Conservation (phyloP, 2,888 invertebrate genomes). For the Capitulum mitella region DNA sequence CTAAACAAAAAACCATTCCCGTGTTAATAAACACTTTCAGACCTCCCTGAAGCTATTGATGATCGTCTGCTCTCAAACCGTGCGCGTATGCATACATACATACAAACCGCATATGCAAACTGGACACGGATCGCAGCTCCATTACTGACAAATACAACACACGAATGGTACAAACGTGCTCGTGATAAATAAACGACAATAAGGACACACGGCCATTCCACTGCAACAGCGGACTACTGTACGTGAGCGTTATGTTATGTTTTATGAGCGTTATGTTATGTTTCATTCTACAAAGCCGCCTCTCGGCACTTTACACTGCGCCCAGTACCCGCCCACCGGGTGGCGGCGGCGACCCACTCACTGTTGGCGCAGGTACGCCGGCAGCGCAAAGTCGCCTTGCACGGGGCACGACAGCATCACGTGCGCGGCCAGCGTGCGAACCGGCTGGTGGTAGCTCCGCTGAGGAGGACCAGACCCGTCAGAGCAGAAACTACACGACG, state of each 20-base stretch:
- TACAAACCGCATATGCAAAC: too few relatives aligned
- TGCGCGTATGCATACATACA: too few relatives aligned
- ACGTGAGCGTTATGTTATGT: not conserved
- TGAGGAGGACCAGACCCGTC: slow-evolving; percentile 1
- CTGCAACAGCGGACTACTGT: not conserved
- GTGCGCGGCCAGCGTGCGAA: slow-evolving; percentile 30
- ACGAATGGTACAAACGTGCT: too few relatives aligned
- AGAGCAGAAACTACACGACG: too few relatives aligned
- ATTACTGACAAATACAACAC: too few relatives aligned
- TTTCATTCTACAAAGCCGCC: not conserved
- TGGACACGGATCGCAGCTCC: too few relatives aligned
- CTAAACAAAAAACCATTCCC: too few relatives aligned
- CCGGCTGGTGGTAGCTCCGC: slow-evolving; percentile 33
- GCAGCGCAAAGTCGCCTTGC: slow-evolving; percentile 30
- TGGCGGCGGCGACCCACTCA: slow-evolving; percentile 25
- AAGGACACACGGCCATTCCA: not conserved
- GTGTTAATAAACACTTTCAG: too few relatives aligned
- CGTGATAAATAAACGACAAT: too few relatives aligned
- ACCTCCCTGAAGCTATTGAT: too few relatives aligned
- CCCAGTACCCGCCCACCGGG: not conserved
- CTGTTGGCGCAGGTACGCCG: slow-evolving; percentile 31
- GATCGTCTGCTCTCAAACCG: too few relatives aligned
- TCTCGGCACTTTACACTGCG: not conserved
- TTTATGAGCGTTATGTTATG: not conserved
- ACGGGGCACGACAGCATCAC: slow-evolving; percentile 29